Evolutionary conservation across 2,888 invertebrate genomes (phyloP), one percentile per base, ranked within the genome.

Genomic region (Willowsia nigromaculata): DNA sequence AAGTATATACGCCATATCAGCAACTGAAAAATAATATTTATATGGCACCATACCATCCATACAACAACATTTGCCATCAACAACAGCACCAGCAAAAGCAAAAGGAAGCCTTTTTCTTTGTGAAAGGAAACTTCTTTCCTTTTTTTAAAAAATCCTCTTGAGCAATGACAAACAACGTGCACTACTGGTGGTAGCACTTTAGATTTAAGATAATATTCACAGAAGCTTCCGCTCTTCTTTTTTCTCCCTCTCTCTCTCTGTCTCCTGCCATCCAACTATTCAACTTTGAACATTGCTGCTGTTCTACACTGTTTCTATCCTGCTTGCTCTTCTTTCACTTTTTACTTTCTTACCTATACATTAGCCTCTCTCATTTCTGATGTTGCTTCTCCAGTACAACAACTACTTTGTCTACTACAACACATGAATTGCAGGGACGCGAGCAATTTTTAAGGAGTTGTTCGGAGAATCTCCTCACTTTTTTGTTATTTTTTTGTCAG

Each of bases 131-230:
- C 71, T 74, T 53, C 27, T 83, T 65, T 65, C 47, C 27, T 37
- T 22, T n/a, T 43, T 18, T n/a, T 33, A 76, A 85, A 74, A 71
- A 59, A 59, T 85, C 85, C 76, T 76, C 85, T 76, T 76, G 78
- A 78, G 78, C 62, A 85, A 85, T 85, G 78, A 78, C 65, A 85
- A 85, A 85, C 85, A 85, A 85, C 78, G 85, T 85, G 30, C 30
- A 62, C 27, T 86, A 74, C 47, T 74, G 74, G 74, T 18, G 50
- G 80, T 50, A 68, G 87, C 87, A 87, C 87, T 87, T 82, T 82
- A 87, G 87, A 82, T 87, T 87, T 81, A 43, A 82, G 81, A 87
- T 87, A 81, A 81, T 81, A 68, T 82, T 82, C 78, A 78, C 74
- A 78, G 74, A 40, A 78, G 50, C 86, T 80, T 68, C 81, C 81